Base-by-base conservation (phyloP, 2,113 vertebrate genomes). In the Embiotoca jacksoni region DNA sequence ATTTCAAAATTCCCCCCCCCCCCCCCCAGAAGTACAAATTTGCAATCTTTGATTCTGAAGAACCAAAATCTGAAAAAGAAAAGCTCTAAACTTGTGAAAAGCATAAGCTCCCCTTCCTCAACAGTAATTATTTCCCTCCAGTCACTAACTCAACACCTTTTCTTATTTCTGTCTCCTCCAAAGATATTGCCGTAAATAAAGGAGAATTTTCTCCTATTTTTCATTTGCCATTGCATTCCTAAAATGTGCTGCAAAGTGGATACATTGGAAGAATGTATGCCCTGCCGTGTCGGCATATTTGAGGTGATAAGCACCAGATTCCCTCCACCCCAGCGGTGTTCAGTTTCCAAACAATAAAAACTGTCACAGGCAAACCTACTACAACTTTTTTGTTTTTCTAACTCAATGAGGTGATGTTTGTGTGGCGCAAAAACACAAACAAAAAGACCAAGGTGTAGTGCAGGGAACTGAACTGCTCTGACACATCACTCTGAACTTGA, bases 231-330 rank as follows among this genome's bases (percentile, higher is more conserved):
- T 35, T 52, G 14, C 23, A 47, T 62, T 79, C 49, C 56, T 62
- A 44, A 73, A 80, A 65, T 65, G 44, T 58, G 54, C 66, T 36
- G 32, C 2, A 16, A 72, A 62, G 57, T 44, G 46, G 56, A 80
- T 60, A 39, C 83, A 83, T 47, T 30, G 16, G 37, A 64, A 23
- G 44, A 85, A 78, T 65, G 70, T 46, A 49, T 39, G 30, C 52
- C 65, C 59, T 73, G 39, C 67, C 72, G 72, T 23, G 72, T 76
- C 66, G 66, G 69, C 11, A 32, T n/a, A n/a, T 4, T 73, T 60
- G n/a, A 64, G 57, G 31, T 35, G 78, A 81, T 71, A 53, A 81
- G 74, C 8, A 13, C 23, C 67, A 80, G 65, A 72, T 36, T 57
- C 57, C 56, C 50, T 72, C 32, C 31, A 44, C 13, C 46, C 33